Evolutionary conservation across 2,797 vertebrate species (phyloP), one percentile per base, ranked within the genome.

Genomic region (Sebastiscus tertius): DNA sequence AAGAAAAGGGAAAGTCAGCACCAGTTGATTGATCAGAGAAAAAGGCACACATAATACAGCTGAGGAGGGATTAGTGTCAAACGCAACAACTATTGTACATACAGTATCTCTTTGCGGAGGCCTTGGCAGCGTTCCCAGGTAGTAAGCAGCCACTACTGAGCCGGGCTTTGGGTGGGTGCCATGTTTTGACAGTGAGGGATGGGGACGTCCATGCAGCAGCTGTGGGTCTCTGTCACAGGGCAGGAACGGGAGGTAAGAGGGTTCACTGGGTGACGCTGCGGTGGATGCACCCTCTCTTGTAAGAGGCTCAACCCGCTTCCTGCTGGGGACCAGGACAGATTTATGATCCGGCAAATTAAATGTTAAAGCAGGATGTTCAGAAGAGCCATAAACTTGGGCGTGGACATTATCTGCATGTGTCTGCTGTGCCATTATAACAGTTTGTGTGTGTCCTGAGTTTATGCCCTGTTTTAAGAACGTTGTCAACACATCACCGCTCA

Each of bases 141-240:
- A 84, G 88, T 82, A 76, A 83, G 87, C 75, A 82, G 80, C 86
- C 84, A 88, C 89, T 90, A 87, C 83, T 62, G 87, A 87, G 79
- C 79, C 76, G 79, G 65, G 80, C 73, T 79, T 79, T 90, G 89
- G 89, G 83, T 33, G 58, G 66, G 52, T 84, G 90, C 92, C 91
- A 89, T 81, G 84, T 87, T 90, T 90, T 89, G 89, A 91, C 92
- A 92, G 87, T 92, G 93, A 93, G 77, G 80, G 85, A 93, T 86
- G 87, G 86, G 85, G 91, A 86, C 65, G 62, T 89, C 84, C 86
- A 67, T 4, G 74, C 87, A 85, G 91, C 95, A 95, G 95, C 93
- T 96, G 95, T 90, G 90, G 87, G 88, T 87, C 86, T 92, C 89
- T 87, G 92, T 95, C 94, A 93, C 81, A 31, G 77, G 75, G 75